Conservation (phyloP, 2,797 vertebrate species). For the Lacerta viridis region DNA sequence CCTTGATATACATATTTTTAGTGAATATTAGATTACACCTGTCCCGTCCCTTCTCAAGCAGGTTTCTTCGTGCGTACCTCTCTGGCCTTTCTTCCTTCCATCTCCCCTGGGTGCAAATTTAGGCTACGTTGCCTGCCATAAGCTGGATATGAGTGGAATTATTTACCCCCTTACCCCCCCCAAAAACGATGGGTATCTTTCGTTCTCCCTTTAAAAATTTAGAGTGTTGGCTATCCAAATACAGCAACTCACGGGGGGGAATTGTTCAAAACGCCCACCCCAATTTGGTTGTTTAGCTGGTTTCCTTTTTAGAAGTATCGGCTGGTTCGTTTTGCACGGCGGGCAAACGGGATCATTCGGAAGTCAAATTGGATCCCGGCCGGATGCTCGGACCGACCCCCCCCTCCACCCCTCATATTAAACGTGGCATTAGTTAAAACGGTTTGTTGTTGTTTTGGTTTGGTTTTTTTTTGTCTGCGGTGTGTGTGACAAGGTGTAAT, state of each 20-base stretch:
- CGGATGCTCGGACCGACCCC: background rate
- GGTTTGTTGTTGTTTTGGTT: too few relatives aligned
- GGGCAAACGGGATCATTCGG: constrained; percentile 21
- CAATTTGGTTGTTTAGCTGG: constrained; percentile 59
- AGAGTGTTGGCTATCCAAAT: constrained; percentile 54
- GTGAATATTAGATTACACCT: constrained; percentile 99
- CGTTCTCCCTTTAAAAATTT: constrained; percentile 61
- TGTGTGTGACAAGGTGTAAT: constrained; percentile 92
- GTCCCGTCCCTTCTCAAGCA: constrained; percentile 78
- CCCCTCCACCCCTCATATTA: background rate
- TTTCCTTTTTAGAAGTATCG: constrained; percentile 29
- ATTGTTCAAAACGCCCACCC: background rate
- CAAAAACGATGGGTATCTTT: constrained; percentile 50
- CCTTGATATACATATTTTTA: constrained; percentile 86
- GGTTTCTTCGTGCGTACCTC: constrained; percentile 22
- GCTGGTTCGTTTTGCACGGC: constrained; percentile 45
- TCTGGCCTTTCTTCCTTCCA: constrained; percentile 39
- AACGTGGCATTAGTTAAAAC: background rate
- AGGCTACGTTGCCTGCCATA: too few relatives aligned
- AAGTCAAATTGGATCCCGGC: constrained; percentile 49
- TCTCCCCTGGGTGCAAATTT: background rate
- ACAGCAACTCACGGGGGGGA: background rate
- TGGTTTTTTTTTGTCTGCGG: background rate
- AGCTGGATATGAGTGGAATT: too few relatives aligned
- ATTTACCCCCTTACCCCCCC: constrained; percentile 51